Evolutionary conservation across 2,888 invertebrate genomes (phyloP), one percentile per base, ranked within the genome.

Genomic region (Sturmia bella): DNA sequence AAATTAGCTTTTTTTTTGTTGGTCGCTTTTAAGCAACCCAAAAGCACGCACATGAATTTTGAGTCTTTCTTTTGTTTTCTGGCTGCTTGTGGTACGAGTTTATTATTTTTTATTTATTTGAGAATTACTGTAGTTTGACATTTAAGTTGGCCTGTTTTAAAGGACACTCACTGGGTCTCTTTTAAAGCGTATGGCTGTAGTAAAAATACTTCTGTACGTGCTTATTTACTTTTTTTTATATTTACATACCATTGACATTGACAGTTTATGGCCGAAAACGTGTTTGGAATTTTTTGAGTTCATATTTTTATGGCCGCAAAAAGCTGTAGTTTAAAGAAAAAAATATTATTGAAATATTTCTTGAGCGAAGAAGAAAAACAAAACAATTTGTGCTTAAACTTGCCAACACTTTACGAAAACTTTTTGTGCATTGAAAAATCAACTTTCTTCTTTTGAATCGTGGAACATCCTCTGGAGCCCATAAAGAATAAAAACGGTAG

Each of bases 211-310:
- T 13, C 19, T 54, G 69, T 59, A 80, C 72, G 80, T 75, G 80
- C 66, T 52, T 48, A 43, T 72, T 56, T 37, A 72, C 41, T 43
- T n/a, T 48, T 56, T 56, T 69, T 81, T 66, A 12, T 70, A 43
- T 80, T 74, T 78, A 61, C 77, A 78, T 52, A 68, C 69, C 73
- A 56, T 56, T 77, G 81, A 69, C 73, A 77, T 74, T 78, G 82
- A 78, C 82, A 82, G 77, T 81, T 81, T 81, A 72, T 69, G 82
- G 82, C 70, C 77, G 70, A 54, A 69, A 70, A 82, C 82, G 77
- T 82, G 82, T 82, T 66, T 56, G 39, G 81, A 43, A 69, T 82
- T 50, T 72, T 61, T 61, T 21, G 17, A 45, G 50, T 43, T 43
- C 32, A 73, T 63, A 43, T 52, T 52, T 45, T 64, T 56, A 64